Evolutionary conservation across 2,888 invertebrate genomes (phyloP).

Genomic region (Leptinotarsa peninsularis): DNA sequence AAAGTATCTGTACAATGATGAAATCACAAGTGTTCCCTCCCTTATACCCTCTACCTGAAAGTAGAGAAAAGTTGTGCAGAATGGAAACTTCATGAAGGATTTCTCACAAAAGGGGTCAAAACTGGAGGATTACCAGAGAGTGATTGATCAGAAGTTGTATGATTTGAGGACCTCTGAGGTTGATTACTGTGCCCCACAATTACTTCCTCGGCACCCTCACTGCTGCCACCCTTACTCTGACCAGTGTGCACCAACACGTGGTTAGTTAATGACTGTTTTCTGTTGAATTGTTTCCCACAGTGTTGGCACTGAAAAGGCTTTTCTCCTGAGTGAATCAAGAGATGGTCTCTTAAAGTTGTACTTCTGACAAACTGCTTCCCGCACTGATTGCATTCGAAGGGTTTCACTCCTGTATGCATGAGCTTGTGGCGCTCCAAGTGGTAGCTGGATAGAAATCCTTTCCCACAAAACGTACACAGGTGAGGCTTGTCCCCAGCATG

Average conservation of each 20-base stretch:
- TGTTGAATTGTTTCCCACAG: slow-evolving; percentile 52
- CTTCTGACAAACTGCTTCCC: slow-evolving; percentile 56
- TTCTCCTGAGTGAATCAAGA: slow-evolving; percentile 53
- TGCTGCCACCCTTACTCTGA: neutral
- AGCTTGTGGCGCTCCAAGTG: slow-evolving; percentile 47
- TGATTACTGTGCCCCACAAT: slow-evolving; percentile 5
- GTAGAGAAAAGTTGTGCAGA: neutral
- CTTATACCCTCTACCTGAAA: too few relatives aligned
- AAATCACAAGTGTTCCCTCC: too few relatives aligned
- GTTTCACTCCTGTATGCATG: slow-evolving; percentile 48
- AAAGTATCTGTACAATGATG: too few relatives aligned
- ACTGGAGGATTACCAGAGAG: neutral
- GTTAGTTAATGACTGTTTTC: slow-evolving; percentile 46
- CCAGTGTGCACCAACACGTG: slow-evolving; percentile 42
- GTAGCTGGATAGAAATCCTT: slow-evolving; percentile 45
- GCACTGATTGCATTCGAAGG: slow-evolving; percentile 53
- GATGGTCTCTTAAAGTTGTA: slow-evolving; percentile 55
- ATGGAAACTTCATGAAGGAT: neutral
- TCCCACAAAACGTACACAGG: slow-evolving; percentile 43
- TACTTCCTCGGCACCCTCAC: neutral
- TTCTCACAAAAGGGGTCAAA: slow-evolving; percentile 4
- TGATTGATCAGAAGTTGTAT: neutral
- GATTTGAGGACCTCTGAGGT: neutral
- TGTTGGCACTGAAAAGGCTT: slow-evolving; percentile 56
- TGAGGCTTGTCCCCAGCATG: slow-evolving; percentile 46